Base-by-base conservation (phyloP, 2,797 vertebrate genomes). In the Toxotes lorentzi region DNA sequence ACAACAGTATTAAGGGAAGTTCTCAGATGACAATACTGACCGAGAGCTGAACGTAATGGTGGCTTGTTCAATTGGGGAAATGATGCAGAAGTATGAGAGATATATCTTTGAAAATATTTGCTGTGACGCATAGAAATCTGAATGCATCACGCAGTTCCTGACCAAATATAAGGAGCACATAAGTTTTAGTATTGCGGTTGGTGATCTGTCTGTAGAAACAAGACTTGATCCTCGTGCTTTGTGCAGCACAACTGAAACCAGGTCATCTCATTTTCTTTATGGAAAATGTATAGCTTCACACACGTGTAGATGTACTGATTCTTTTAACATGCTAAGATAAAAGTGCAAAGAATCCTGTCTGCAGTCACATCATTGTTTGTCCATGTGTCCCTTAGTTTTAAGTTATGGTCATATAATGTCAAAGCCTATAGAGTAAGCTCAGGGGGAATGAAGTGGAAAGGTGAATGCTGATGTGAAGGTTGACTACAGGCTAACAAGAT, bases 1-100 rank as follows among this genome's bases (percentile, higher is more conserved):
- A 70, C 82, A 85, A 23, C 60, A 45, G 41, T 43, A 35, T 38
- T 65, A 63, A 10, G 48, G 41, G 60, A 69, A 40, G 61, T 67
- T 73, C 35, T 57, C 45, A 58, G 23, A 19, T 74, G 34, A 27
- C 34, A 61, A 17, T 30, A 43, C 47, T 34, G 48, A 40, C 32
- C n/a, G 5, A 30, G 35, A 51, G 48, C 0, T 8, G 9, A 69
- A 56, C 11, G 8, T 67, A 16, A 58, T 10, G 24, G 8, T 2
- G 6, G 58, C 8, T 76, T 34, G 34, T 47, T 70, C 32, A 45
- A 32, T 50, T 27, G 30, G 9, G 41, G 16, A 38, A 43, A 54
- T 30, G 14, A 76, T 34, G 19, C 34, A 54, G 34, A 58, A 35
- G 24, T 61, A 61, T 23, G 40, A 48, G 1, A 57, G 30, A 63